Base-by-base conservation (phyloP, 2,797 vertebrate genomes). In the Crypturellus tataupa region DNA sequence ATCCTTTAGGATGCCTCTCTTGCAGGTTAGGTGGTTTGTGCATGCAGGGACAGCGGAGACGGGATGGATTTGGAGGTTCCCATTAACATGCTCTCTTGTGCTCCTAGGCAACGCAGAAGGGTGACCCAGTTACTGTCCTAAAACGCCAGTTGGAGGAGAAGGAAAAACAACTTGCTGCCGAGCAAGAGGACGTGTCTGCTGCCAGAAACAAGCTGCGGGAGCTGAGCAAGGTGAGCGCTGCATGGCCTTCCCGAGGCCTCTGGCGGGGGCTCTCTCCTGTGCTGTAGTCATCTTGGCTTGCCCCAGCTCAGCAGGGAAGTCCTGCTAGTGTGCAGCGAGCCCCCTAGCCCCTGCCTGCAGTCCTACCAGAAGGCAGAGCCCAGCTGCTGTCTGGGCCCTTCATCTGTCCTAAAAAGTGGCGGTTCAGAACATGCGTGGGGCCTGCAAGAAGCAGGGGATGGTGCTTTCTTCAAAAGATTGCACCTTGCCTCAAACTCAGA, bases 71-170 rank as follows among this genome's bases (percentile, higher is more conserved):
- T 9, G 13, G 56, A 80, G 20, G 31, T 85, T 35, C 10, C 23
- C 31, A 4, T 49, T 95, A 40, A 94, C 5, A 31, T 85, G 37
- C 47, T 10, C 8, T 86, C 40, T 80, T 0, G 4, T 33, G 18
- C 95, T 93, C 93, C 3, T 88, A 99, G 99, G 99, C 99, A 62
- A 98, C 98, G 14, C 99, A 99, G 97, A 99, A 99, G 92, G 99
- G 99, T 6, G 99, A 99, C 91, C 99, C 99, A 0, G 97, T 99
- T 14, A 97, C 98, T 5, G 92, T 98, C 87, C 97, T 99, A 96
- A 99, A 99, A 95, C 99, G 99, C 67, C 99, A 99, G 82, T 97
- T 99, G 96, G 99, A 99, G 62, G 99, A 99, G 88, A 98, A 97
- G 89, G 99, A 99, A 89, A 99, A 98, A 94, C 98, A 99, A 93